Percentiles rank a stretch among this genome's conserved stretches.
These are phyloP conservation scores for Bothrops jararaca DNA, from an alignment of 2,113 vertebrate species.

Conservation along the genomic window DNA sequence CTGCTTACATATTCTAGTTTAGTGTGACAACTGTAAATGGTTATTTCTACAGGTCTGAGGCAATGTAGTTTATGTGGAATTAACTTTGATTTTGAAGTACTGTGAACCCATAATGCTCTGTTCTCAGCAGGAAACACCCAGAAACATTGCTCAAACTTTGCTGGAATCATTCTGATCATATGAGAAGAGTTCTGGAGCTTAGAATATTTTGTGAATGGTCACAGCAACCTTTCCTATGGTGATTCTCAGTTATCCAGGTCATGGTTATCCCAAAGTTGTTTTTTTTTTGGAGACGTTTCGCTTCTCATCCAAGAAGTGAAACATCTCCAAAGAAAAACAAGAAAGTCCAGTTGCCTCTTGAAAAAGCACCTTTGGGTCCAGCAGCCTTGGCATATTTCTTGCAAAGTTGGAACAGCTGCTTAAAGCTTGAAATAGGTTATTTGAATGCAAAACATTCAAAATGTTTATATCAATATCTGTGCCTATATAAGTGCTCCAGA, in stretches of 20 bases:
- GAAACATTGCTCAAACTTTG: not conserved
- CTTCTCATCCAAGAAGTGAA: too few species aligned
- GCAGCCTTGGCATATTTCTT: not conserved
- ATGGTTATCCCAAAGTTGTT: too few species aligned
- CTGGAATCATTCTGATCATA: not conserved
- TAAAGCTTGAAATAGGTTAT: not conserved
- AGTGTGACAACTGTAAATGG: not conserved
- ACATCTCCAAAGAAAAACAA: too few species aligned
- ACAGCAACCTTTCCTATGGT: not conserved
- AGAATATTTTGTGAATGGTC: not conserved
- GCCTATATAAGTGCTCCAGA: not conserved
- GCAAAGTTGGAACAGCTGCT: not conserved
- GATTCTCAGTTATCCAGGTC: too few species aligned
- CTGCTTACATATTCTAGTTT: not conserved
- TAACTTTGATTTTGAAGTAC: not conserved
- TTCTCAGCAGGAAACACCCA: not conserved
- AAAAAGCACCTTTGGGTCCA: too few species aligned
- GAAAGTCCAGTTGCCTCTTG: too few species aligned
- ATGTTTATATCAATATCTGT: not conserved
- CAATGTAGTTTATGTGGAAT: not conserved
- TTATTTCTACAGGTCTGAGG: not conserved
- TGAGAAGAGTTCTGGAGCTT: not conserved
- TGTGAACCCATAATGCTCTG: not conserved
- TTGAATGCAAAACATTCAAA: not conserved
- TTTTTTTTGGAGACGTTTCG: too few species aligned